Base-by-base conservation (phyloP, 2,113 vertebrate genomes). In the Oryzias curvinotus region DNA sequence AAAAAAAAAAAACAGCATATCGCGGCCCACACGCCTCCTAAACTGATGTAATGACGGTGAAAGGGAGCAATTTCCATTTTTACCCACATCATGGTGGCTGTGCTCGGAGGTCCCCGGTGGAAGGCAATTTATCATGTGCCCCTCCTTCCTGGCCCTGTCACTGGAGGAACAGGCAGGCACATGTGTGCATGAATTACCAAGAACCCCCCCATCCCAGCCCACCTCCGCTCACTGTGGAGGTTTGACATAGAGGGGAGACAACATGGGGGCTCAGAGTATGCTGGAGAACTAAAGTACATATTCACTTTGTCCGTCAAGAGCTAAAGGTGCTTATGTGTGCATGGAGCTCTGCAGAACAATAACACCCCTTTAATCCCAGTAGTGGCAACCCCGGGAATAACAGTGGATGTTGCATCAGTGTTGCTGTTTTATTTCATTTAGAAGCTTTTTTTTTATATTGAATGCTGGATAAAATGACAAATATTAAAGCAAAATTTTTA, bases 71-170 rank as follows among this genome's bases (percentile, higher is more conserved):
- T 92, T 91, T 92, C 89, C 89, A 91, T 92, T 90, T 91, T 90
- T 90, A 87, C 90, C 86, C 88, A 91, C 91, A 90, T 92, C 88
- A 89, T 86, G 88, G 87, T 90, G 89, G 87, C 86, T 87, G 83
- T 87, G 86, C 85, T 84, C 75, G 85, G 87, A 89, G 89, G 90
- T 91, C 90, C 89, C 91, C 78, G 74, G 88, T 89, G 90, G 91
- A 91, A 90, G 85, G 91, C 90, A 90, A 92, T 92, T 92, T 87
- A 92, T 92, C 91, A 92, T 90, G 90, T 85, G 82, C 90, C 90
- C 90, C 90, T 87, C 89, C 90, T 23, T 81, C 86, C 87, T 69
- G 85, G 87, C 76, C 86, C 88, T 92, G 91, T 91, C 91, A 92
- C 84, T 74, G 79, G 81, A 89, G 87, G 87, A 88, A 90, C 87